Evolutionary conservation across 2,888 invertebrate genomes (phyloP), one percentile per base, ranked within the genome.

Genomic region (Synergus umbraculus): DNA sequence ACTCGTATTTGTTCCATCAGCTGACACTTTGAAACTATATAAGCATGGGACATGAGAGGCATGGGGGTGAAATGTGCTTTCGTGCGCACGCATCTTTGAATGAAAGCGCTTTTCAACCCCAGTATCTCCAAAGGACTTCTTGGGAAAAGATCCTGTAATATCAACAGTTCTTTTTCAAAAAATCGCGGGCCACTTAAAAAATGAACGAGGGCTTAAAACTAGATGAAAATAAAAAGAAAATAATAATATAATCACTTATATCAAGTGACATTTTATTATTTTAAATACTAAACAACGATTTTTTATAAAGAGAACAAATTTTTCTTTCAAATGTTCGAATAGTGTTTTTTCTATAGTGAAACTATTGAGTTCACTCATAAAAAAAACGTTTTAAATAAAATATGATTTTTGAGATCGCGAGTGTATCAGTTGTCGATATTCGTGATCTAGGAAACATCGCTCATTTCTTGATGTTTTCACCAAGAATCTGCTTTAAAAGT

Each of bases 81-180:
- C 13, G 43, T 88, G 89, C 89, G 89, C 88, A 86, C 86, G 88
- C 88, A 87, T 79, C 85, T 78, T 81, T 85, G 88, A 88, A 88
- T 86, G 88, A 87, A 87, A 84, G 81, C 83, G 88, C 85, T 88
- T 88, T 88, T 83, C 73, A 83, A 87, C 84, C 83, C 86, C 87
- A 87, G 88, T 88, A 79, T 86, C 84, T 80, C 83, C 79, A 81
- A 46, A 80, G 84, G 78, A 81, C 84, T 84, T 86, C 85, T 82
- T 82, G 79, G 77, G 82, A 76, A 77, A 54, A 73, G 73, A 37
- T 73, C 73, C 37, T n/a, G n/a, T 54, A 37, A 37, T 37, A 15
- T n/a, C 5, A n/a, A 41, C 54, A 73, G 73, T 73, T 54, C 54
- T 2, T 73, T 73, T 49, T 54, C 9, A 54, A 73, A 54, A 54